Evolutionary conservation across 1,140 invertebrate genomes (phyloP).

Genomic region (Zelostemma sp.): DNA sequence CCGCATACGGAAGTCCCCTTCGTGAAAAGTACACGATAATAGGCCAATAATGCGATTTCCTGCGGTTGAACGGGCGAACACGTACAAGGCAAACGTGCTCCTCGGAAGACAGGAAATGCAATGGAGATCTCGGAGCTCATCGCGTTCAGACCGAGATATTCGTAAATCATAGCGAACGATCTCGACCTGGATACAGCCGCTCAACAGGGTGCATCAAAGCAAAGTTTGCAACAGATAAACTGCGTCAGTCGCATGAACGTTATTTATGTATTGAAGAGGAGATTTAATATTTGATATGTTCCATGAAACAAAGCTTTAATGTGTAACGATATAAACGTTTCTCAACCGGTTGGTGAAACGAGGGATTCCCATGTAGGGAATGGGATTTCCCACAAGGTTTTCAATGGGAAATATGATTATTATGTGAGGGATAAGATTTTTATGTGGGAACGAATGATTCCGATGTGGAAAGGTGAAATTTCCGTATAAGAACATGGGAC

Average conservation of each 20-base stretch:
- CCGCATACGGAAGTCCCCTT: conserved; percentile 19
- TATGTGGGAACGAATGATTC: no score
- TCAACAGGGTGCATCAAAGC: conserved; percentile 14
- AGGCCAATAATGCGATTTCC: conserved; percentile 30
- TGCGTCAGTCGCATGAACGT: not conserved
- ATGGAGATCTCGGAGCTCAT: conserved; percentile 17
- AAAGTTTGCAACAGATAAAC: not conserved
- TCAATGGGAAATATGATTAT: no score
- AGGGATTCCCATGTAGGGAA: no score
- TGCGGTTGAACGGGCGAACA: conserved; percentile 23
- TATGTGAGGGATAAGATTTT: no score
- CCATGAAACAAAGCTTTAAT: no score
- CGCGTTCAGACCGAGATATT: conserved; percentile 19
- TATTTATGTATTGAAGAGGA: not conserved
- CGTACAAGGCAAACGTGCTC: conserved; percentile 23
- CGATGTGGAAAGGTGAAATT: no score
- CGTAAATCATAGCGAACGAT: conserved; percentile 27
- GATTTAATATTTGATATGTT: not conserved
- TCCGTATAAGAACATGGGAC: no score
- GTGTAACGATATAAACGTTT: no score
- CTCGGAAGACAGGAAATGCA: conserved; percentile 25
- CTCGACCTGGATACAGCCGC: not conserved
- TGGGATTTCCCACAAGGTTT: no score
- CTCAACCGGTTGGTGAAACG: no score
- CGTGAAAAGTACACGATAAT: conserved; percentile 32